Evolutionary conservation across 1,140 invertebrate genomes (phyloP).

Genomic region (Pseudomyrmex sp.): DNA sequence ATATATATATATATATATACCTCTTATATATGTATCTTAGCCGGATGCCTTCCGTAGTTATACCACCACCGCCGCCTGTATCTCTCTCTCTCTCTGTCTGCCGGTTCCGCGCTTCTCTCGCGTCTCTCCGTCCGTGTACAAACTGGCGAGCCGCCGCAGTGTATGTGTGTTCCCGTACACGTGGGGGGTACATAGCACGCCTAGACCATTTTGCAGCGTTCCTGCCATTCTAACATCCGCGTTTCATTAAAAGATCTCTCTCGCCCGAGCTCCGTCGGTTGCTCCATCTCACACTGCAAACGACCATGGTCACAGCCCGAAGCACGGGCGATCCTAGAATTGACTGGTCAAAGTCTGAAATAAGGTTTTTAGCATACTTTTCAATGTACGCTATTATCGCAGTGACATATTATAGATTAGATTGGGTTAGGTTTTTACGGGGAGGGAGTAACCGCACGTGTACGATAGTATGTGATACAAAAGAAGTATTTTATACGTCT

Average conservation of each 20-base stretch:
- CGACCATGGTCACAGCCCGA: slow-evolving; percentile 5
- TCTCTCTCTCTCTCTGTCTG: background rate
- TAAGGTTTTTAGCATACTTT: no score
- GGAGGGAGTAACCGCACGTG: no score
- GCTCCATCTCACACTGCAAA: slow-evolving; percentile 19
- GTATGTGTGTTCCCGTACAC: slow-evolving; percentile 27
- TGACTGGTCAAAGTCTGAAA: background rate
- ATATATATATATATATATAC: background rate
- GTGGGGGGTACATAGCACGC: slow-evolving; percentile 66
- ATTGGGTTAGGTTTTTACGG: no score
- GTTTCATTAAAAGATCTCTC: slow-evolving; percentile 80
- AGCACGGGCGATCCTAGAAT: slow-evolving; percentile 34
- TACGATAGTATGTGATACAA: no score
- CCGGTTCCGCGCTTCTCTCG: slow-evolving; percentile 4
- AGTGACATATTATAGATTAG: no score
- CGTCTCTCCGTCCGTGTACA: slow-evolving; percentile 30
- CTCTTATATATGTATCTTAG: slow-evolving; percentile 5
- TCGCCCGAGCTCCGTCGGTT: slow-evolving; percentile 57
- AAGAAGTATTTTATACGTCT: no score
- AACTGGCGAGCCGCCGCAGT: background rate
- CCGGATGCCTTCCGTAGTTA: slow-evolving; percentile 57
- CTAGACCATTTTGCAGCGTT: slow-evolving; percentile 80
- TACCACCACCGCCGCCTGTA: background rate
- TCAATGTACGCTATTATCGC: no score
- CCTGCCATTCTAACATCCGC: slow-evolving; percentile 79